Percentiles rank a stretch among this genome's conserved stretches.
phyloP scores from a whole-genome alignment of 1,140 invertebrate genomes.

The honey bee (Apis mellifera) region DNA sequence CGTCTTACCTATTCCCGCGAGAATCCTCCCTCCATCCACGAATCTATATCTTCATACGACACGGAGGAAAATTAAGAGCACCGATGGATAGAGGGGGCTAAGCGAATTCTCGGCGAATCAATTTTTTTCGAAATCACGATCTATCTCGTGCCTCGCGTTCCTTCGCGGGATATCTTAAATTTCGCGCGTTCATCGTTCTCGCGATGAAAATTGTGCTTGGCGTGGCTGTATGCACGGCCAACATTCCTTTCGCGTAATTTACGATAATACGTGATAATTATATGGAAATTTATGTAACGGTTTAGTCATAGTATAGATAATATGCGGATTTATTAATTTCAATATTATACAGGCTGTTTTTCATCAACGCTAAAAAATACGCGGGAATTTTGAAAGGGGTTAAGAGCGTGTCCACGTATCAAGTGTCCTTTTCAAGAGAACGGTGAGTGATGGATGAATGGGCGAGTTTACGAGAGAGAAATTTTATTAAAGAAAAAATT shows the following conservation, averaged over 20 bases:
- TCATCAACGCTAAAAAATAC: neutral
- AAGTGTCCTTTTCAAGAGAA: neutral
- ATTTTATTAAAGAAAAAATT: neutral
- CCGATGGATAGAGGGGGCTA: neutral
- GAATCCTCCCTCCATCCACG: conserved; percentile 15
- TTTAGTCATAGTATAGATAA: neutral
- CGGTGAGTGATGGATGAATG: neutral
- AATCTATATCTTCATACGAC: conserved; percentile 10
- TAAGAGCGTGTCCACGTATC: neutral
- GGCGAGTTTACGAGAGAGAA: neutral
- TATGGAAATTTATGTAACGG: neutral
- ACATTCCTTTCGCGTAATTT: neutral
- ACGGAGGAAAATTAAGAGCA: conserved; percentile 30
- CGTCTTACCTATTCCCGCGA: neutral
- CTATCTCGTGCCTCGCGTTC: neutral
- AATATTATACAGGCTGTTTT: neutral
- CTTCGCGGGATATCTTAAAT: neutral
- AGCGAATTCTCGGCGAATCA: neutral
- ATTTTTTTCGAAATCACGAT: conserved; percentile 13
- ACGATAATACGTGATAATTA: neutral
- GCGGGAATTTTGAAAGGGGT: neutral
- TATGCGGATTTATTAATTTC: neutral
- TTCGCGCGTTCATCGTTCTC: neutral
- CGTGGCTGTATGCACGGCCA: neutral
- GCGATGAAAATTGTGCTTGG: too few species aligned